Conservation (phyloP, 2,888 invertebrate species). For the Rhagonycha fulva region DNA sequence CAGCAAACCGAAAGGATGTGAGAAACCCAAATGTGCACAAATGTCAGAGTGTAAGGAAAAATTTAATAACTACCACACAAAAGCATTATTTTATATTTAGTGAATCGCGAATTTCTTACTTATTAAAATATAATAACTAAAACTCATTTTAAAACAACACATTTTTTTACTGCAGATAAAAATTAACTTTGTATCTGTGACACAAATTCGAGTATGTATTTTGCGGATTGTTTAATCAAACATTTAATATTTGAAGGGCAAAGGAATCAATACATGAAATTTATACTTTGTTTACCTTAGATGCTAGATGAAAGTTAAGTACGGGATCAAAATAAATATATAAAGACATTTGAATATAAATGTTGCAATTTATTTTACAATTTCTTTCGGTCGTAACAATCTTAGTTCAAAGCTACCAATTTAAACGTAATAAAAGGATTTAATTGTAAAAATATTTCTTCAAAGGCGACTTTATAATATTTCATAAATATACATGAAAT, state of each 20-base stretch:
- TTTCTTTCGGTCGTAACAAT: not conserved
- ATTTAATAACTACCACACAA: not conserved
- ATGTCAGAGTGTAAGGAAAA: not conserved
- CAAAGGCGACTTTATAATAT: not conserved
- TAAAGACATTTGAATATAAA: not conserved
- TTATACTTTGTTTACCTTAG: slow-evolving; percentile 8
- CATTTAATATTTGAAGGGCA: not conserved
- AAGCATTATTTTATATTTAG: not conserved
- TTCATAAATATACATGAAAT: not conserved
- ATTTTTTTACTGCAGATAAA: too few species aligned
- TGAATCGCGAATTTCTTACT: not conserved
- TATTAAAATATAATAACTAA: not conserved
- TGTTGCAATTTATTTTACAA: not conserved
- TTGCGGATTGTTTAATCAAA: not conserved
- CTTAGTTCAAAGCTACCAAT: not conserved
- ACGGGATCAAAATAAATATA: not conserved
- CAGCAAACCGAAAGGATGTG: not conserved
- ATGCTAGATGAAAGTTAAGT: not conserved
- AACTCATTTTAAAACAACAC: not conserved
- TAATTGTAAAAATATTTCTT: not conserved
- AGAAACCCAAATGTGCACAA: not conserved
- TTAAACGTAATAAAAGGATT: not conserved
- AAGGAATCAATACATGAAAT: slow-evolving; percentile 1
- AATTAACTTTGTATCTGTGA: not conserved
- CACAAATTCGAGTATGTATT: not conserved